Evolutionary conservation across 2,797 vertebrate genomes (phyloP).

Genomic region (Hylomyscus alleni): DNA sequence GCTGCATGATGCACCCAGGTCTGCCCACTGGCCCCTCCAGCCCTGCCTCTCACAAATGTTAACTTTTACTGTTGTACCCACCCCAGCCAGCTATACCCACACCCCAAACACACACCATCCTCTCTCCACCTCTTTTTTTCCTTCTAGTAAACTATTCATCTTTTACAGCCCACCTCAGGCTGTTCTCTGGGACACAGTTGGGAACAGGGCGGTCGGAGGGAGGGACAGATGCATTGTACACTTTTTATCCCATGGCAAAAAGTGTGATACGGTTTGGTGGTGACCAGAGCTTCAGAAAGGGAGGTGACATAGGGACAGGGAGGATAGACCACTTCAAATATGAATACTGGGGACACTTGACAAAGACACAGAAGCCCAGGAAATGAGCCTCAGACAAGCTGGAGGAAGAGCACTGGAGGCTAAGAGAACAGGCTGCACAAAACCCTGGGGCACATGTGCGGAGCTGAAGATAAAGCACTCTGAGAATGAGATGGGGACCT

Average conservation of each 20-base stretch:
- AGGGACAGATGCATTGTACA: background rate
- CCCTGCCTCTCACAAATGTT: background rate
- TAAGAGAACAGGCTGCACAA: background rate
- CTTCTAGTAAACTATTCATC: background rate
- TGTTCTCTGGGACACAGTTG: background rate
- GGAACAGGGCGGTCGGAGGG: background rate
- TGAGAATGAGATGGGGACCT: background rate
- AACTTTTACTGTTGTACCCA: background rate
- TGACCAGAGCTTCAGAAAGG: background rate
- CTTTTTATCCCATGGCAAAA: background rate
- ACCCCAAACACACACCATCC: fast-evolving
- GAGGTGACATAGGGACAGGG: too few species aligned
- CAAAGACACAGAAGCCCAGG: background rate
- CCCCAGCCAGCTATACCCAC: background rate
- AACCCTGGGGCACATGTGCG: background rate
- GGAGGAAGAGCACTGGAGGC: background rate
- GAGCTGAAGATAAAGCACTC: background rate
- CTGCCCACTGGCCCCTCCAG: background rate
- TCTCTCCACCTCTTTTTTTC: background rate
- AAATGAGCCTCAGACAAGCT: background rate
- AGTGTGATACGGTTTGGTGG: fast-evolving
- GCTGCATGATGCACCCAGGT: too few species aligned
- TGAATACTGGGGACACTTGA: background rate
- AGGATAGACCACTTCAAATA: background rate
- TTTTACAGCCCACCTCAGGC: background rate